These are phyloP conservation scores for Chrysomallon squamiferum DNA, from an alignment of 1,140 invertebrate genomes.

Conservation along the genomic window DNA sequence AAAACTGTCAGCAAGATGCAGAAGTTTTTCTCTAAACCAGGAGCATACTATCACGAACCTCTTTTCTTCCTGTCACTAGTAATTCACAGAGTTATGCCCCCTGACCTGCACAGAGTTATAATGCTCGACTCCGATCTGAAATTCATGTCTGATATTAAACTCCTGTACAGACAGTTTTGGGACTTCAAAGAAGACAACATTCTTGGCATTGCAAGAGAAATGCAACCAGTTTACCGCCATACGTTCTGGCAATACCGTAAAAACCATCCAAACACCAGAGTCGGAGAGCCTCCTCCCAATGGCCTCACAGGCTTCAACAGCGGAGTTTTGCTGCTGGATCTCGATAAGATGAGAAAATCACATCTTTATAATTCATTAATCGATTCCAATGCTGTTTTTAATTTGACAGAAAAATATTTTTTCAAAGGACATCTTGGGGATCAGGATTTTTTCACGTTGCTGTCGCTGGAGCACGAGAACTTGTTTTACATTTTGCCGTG, in stretches of 20 bases:
- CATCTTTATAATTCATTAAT: slow-evolving; percentile 69
- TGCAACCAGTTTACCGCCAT: slow-evolving; percentile 83
- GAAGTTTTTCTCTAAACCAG: slow-evolving; percentile 79
- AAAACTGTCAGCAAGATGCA: slow-evolving; percentile 75
- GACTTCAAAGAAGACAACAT: slow-evolving; percentile 68
- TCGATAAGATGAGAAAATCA: slow-evolving; percentile 74
- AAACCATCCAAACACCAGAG: slow-evolving; percentile 69
- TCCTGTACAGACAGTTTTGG: slow-evolving; percentile 75
- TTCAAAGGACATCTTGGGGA: slow-evolving; percentile 83
- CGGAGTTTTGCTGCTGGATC: slow-evolving; percentile 78
- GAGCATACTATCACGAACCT: slow-evolving; percentile 82
- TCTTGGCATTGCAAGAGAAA: slow-evolving; percentile 79
- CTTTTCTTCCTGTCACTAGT: slow-evolving; percentile 83
- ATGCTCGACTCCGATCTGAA: slow-evolving; percentile 83
- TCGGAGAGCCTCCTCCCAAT: slow-evolving; percentile 68
- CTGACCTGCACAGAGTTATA: slow-evolving; percentile 70
- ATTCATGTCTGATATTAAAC: slow-evolving; percentile 73
- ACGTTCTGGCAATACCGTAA: slow-evolving; percentile 75
- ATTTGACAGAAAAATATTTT: slow-evolving; percentile 74
- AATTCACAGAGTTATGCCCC: slow-evolving; percentile 72
- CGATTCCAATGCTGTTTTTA: slow-evolving; percentile 67
- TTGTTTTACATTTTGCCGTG: slow-evolving; percentile 81
- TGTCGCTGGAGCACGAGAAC: slow-evolving; percentile 76
- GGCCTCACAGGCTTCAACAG: slow-evolving; percentile 84
- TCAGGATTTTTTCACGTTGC: slow-evolving; percentile 85